A percentile compares a stretch with the other conserved stretches of the same genome.
phyloP scores from a whole-genome alignment of 2,797 vertebrate species.

The Schizopygopsis malacanthus region DNA sequence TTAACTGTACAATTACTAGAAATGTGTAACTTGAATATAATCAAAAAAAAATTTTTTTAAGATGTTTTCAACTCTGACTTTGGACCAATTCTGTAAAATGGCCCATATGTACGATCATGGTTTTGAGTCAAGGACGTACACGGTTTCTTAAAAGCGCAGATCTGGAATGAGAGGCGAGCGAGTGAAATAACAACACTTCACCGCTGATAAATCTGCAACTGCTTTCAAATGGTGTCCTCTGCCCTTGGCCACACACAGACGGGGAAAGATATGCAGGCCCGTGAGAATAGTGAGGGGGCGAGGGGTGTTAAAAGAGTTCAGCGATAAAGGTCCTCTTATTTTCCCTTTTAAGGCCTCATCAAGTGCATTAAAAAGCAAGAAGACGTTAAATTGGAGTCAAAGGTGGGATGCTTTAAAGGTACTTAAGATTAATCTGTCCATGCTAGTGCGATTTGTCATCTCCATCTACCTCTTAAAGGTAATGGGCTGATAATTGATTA shows the following conservation, averaged over 20 bases:
- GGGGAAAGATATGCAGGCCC: background rate
- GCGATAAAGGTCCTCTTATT: slow-evolving; percentile 36
- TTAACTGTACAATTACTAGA: too few relatives aligned
- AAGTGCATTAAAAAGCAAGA: slow-evolving; percentile 43
- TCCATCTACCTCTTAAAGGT: slow-evolving; percentile 44
- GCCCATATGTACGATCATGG: slow-evolving; percentile 60
- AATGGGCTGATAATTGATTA: slow-evolving; percentile 46
- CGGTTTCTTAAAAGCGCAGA: slow-evolving; percentile 71
- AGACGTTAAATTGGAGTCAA: slow-evolving; percentile 33
- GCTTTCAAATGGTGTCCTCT: slow-evolving; percentile 73
- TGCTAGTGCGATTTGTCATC: slow-evolving; percentile 27
- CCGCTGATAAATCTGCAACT: slow-evolving; percentile 71
- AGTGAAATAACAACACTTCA: slow-evolving; percentile 71
- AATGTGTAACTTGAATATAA: background rate
- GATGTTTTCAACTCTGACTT: background rate
- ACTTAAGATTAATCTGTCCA: slow-evolving; percentile 45
- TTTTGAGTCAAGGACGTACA: slow-evolving; percentile 81
- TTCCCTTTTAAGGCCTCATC: slow-evolving; percentile 24
- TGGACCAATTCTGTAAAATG: background rate
- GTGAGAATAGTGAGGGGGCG: background rate
- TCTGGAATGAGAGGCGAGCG: slow-evolving; percentile 67
- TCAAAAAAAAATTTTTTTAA: background rate
- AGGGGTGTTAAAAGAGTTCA: slow-evolving; percentile 42
- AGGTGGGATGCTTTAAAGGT: slow-evolving; percentile 42
- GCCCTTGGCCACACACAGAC: slow-evolving; percentile 36